Conservation (phyloP, 2,113 vertebrate species). For the Malurus alboscapulatus region DNA sequence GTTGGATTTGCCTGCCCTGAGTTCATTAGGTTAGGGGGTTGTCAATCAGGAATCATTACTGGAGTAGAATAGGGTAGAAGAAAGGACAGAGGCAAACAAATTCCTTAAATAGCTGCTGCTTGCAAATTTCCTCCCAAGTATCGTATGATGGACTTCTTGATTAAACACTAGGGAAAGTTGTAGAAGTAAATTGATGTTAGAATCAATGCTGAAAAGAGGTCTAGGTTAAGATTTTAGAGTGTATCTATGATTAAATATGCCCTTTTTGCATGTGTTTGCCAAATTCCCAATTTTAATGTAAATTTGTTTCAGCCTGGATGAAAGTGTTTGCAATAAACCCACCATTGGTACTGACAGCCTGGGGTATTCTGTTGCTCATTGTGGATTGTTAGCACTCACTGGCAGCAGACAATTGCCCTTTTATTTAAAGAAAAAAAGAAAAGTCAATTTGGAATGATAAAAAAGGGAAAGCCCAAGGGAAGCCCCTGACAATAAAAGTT, state of each 20-base stretch:
- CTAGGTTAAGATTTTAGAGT: background rate
- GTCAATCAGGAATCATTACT: background rate
- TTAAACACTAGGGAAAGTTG: background rate
- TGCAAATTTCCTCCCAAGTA: background rate
- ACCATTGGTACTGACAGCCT: background rate
- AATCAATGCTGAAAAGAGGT: background rate
- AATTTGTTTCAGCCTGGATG: background rate
- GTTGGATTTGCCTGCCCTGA: background rate
- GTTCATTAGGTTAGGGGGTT: background rate
- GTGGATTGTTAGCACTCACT: background rate
- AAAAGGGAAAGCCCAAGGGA: slow-evolving; percentile 39
- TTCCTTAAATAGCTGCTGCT: background rate
- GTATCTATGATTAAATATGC: background rate
- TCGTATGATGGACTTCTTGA: background rate
- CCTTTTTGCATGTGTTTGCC: background rate
- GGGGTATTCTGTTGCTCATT: background rate
- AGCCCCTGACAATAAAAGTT: slow-evolving; percentile 23
- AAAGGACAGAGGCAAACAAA: background rate
- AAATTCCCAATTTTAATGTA: background rate
- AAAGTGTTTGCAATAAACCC: background rate
- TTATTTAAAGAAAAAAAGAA: background rate
- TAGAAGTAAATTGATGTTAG: background rate
- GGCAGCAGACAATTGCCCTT: slow-evolving; percentile 12
- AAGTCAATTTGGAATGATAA: slow-evolving; percentile 24
- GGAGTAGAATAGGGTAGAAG: background rate